These are phyloP conservation scores for Blomia tropicalis DNA, from an alignment of 2,888 invertebrate genomes.

Conservation along the genomic window DNA sequence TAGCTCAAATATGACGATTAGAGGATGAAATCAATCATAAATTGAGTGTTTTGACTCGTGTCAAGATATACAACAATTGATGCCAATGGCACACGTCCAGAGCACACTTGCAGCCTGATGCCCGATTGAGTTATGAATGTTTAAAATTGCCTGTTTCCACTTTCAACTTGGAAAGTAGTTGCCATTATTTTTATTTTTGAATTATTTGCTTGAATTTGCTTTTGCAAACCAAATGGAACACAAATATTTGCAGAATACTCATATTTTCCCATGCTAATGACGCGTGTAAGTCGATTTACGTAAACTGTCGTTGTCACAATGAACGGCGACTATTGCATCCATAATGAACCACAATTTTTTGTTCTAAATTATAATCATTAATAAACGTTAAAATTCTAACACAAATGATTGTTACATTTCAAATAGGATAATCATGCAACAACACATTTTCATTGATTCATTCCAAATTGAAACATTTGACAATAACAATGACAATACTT, in stretches of 20 bases:
- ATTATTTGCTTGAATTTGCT: neutral
- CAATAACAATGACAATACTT: no score
- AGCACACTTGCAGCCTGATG: neutral
- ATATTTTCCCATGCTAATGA: conserved; percentile 11
- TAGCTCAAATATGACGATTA: neutral
- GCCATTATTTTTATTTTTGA: no score
- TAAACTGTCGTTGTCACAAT: no score
- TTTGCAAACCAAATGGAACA: neutral
- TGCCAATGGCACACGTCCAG: conserved; percentile 12
- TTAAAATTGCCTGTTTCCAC: no score
- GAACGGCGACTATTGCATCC: no score
- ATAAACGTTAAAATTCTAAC: no score
- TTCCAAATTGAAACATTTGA: no score
- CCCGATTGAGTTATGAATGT: no score
- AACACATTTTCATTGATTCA: no score
- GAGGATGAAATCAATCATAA: conserved; percentile 1
- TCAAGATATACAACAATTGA: conserved; percentile 1
- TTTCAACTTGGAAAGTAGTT: neutral
- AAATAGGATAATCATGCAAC: neutral
- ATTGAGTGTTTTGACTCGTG: conserved; percentile 13
- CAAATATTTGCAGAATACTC: conserved; percentile 2
- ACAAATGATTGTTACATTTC: neutral
- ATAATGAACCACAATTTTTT: no score
- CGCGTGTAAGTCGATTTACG: conserved; percentile 14
- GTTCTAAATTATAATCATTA: no score